A percentile compares a stretch with the other conserved stretches of the same genome.
These are phyloP conservation scores for Idaea dimidiata DNA, from an alignment of 2,888 invertebrate genomes.

Conservation along the genomic window DNA sequence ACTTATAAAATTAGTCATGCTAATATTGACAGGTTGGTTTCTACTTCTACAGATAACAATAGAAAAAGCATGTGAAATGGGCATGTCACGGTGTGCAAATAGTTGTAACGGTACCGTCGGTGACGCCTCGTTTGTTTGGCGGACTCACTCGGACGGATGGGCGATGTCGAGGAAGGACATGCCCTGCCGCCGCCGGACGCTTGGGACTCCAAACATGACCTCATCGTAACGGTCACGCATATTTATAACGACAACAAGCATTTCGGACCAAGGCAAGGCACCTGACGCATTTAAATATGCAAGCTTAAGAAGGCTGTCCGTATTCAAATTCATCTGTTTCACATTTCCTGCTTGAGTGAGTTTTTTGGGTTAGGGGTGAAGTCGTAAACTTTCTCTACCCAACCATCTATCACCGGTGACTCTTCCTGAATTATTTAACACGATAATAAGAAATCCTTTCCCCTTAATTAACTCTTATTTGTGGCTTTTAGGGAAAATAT, in stretches of 20 bases:
- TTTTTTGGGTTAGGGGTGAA: too few species aligned
- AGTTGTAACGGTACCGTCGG: not conserved
- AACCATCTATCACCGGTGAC: not conserved
- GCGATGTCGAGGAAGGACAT: constrained; percentile 1
- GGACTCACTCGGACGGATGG: not conserved
- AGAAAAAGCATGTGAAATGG: not conserved
- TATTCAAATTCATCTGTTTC: not conserved
- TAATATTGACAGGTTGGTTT: not conserved
- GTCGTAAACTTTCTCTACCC: not conserved
- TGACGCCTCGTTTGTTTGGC: not conserved
- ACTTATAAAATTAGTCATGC: not conserved
- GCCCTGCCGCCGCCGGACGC: not conserved
- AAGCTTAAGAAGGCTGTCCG: not conserved
- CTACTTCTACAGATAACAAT: not conserved
- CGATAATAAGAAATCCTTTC: not conserved
- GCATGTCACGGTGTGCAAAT: constrained; percentile 1
- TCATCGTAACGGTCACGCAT: constrained; percentile 1
- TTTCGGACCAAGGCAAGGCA: not conserved
- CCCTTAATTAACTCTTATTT: not conserved
- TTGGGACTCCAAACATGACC: not conserved
- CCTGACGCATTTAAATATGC: constrained; percentile 1
- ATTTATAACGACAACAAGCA: not conserved
- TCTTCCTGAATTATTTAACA: not conserved
- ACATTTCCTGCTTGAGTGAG: not conserved
- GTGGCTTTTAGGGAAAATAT: not conserved